Conservation (phyloP, 1,140 invertebrate species). For the Megathymus violae region DNA sequence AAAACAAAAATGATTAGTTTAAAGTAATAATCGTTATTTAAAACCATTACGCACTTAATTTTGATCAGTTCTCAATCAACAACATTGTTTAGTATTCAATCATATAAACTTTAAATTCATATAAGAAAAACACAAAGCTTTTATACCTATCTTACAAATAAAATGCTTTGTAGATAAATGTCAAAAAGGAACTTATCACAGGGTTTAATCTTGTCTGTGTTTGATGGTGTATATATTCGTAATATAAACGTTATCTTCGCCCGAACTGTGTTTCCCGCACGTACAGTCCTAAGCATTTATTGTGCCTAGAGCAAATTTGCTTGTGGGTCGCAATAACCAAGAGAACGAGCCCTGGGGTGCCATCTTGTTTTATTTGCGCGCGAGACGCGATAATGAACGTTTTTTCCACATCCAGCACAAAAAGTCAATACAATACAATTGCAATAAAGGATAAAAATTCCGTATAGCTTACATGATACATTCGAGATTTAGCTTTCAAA, state of each 20-base stretch:
- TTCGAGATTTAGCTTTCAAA: conserved; percentile 50
- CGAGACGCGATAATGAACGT: conserved; percentile 76
- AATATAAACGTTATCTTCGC: conserved; percentile 64
- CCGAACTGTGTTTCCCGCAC: conserved; percentile 56
- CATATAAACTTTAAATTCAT: too few species aligned
- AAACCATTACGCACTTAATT: too few species aligned
- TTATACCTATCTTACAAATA: too few species aligned
- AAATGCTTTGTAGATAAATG: background rate
- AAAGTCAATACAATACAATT: conserved; percentile 68
- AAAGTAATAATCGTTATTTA: too few species aligned
- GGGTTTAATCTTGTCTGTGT: conserved; percentile 40
- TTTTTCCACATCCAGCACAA: conserved; percentile 62
- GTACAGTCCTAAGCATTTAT: conserved; percentile 71
- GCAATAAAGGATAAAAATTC: conserved; percentile 61
- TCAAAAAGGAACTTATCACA: conserved; percentile 28
- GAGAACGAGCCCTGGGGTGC: conserved; percentile 66
- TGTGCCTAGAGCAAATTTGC: conserved; percentile 77
- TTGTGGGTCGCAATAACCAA: conserved; percentile 76
- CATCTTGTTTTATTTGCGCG: conserved; percentile 74
- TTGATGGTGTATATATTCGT: conserved; percentile 27
- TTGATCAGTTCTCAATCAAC: too few species aligned
- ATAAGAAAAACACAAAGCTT: too few species aligned
- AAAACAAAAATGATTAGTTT: too few species aligned
- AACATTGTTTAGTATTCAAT: too few species aligned
- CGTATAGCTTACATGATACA: conserved; percentile 40